Evolutionary conservation across 2,113 vertebrate species (phyloP).

Genomic region (Aegithalos caudatus): DNA sequence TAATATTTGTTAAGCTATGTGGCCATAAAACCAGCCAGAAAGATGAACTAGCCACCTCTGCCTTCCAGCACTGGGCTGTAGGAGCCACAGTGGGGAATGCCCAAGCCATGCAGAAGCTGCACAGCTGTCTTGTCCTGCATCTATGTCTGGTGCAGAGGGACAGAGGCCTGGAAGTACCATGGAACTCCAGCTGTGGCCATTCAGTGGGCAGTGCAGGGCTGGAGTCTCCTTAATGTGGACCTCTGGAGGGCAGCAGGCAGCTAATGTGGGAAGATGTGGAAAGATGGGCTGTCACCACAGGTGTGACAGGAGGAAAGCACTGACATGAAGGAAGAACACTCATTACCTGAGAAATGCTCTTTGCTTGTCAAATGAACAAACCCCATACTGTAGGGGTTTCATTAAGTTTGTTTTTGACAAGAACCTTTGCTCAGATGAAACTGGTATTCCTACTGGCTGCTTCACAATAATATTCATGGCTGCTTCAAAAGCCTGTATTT

Average conservation of each 20-base stretch:
- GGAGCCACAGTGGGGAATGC: neutral
- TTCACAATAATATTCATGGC: neutral
- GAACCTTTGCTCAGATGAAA: neutral
- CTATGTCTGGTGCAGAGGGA: neutral
- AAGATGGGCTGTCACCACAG: neutral
- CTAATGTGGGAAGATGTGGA: fast-evolving
- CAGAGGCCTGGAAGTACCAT: neutral
- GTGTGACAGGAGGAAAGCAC: neutral
- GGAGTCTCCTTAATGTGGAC: neutral
- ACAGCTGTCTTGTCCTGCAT: neutral
- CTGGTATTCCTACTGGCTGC: neutral
- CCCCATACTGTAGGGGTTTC: neutral
- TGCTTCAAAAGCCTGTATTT: neutral
- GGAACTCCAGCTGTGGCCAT: neutral
- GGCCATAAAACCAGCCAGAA: neutral
- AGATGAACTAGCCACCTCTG: neutral
- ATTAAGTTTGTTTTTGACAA: neutral
- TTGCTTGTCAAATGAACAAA: neutral
- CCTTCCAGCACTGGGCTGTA: neutral
- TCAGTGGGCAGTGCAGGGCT: neutral
- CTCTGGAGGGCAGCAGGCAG: neutral
- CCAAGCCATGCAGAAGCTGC: neutral
- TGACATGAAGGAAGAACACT: neutral
- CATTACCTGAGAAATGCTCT: neutral
- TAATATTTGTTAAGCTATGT: neutral